These are phyloP conservation scores for Ormyrus thymus DNA, from an alignment of 2,888 invertebrate species.

Conservation along the genomic window DNA sequence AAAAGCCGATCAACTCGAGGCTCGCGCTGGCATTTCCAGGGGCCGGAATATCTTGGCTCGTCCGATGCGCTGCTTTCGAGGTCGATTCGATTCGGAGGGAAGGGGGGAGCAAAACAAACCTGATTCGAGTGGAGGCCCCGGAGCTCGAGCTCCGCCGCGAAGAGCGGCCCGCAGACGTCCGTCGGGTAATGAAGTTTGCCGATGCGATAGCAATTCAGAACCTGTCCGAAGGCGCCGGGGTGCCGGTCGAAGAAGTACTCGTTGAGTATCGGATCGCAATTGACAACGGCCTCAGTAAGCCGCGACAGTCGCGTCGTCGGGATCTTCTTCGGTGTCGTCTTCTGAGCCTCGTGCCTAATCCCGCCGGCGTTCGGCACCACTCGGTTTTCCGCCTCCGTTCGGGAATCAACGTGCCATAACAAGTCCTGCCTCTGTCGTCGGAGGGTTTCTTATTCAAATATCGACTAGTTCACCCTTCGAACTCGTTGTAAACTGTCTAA, in stretches of 20 bases:
- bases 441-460: too few species aligned
- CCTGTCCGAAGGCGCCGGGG: slow-evolving; percentile 97
- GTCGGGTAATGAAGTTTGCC: slow-evolving; percentile 99
- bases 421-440: too few species aligned
- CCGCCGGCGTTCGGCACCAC: slow-evolving; percentile 99
- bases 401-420: too few species aligned
- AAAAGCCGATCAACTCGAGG: too few species aligned
- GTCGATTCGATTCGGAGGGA: too few species aligned
- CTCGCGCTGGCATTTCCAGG: too few species aligned
- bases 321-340: slow-evolving; percentile 97
- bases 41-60: too few species aligned
- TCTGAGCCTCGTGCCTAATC: slow-evolving; percentile 97
- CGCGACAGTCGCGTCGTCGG: slow-evolving; percentile 96
- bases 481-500: too few species aligned
- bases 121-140: slow-evolving; percentile 99
- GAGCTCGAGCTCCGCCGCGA: slow-evolving; percentile 99
- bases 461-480: too few species aligned
- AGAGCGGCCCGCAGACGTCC: slow-evolving; percentile 98
- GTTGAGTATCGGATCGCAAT: slow-evolving; percentile 99
- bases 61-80: too few species aligned
- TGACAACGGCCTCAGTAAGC: slow-evolving; percentile 96
- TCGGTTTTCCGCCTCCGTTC: slow-evolving; percentile 98
- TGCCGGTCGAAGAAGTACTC: slow-evolving; percentile 99
- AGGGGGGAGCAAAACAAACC: slow-evolving; percentile 77
- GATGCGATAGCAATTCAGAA: slow-evolving; percentile 97